Evolutionary conservation across 2,797 vertebrate species (phyloP).

Genomic region (Pseudomugil gertrudae): DNA sequence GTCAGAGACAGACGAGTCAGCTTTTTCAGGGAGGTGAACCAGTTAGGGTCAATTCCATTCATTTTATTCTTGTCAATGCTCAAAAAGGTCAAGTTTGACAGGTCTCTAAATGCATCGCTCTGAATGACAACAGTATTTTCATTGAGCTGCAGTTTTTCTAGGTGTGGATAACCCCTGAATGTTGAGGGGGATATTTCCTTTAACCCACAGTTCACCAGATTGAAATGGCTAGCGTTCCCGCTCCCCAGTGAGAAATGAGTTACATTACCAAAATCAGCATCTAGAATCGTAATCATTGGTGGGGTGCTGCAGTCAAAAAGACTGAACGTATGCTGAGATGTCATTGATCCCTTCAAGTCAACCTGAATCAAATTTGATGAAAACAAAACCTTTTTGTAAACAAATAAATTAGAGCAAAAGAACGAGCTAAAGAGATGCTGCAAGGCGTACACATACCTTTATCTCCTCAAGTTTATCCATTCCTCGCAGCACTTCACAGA

Average conservation of each 20-base stretch:
- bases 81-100: conserved; percentile 21
- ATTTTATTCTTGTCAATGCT: conserved; percentile 28
- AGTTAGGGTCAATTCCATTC: conserved; percentile 2
- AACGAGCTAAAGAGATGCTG: not conserved
- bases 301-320: conserved; percentile 30
- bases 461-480: conserved; percentile 7
- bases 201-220: conserved; percentile 38
- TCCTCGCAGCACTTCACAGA: conserved; percentile 30
- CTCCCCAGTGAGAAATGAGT: conserved; percentile 1
- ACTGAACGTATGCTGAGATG: conserved; percentile 17
- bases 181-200: conserved; percentile 21
- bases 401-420: not conserved
- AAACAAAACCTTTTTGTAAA: not conserved
- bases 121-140: conserved; percentile 5
- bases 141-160: conserved; percentile 31
- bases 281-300: not conserved
- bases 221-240: conserved; percentile 14
- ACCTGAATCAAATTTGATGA: conserved; percentile 15
- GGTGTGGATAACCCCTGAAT: conserved; percentile 8
- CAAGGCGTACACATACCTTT: conserved; percentile 13
- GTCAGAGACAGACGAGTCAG: conserved; percentile 17
- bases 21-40: conserved; percentile 32
- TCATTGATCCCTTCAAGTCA: conserved; percentile 41
- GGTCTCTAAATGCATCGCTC: conserved; percentile 9
- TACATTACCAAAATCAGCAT: conserved; percentile 32